Base-by-base conservation (phyloP, 2,797 vertebrate species). In the Phaenicophaeus curvirostris region DNA sequence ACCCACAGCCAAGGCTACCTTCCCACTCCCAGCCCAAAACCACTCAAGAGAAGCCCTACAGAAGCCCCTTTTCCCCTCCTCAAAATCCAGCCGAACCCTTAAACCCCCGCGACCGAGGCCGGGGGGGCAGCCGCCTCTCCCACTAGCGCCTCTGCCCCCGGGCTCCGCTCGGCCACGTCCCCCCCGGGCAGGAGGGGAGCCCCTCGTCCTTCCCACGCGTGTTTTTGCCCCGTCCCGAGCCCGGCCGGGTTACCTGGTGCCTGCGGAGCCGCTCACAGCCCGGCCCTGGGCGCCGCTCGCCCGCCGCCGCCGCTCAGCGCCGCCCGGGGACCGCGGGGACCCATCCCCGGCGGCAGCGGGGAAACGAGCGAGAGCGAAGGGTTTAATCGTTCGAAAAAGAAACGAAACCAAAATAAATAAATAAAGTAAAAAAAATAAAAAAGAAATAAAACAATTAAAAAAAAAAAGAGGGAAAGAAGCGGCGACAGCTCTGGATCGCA, bases 171-270 rank as follows among this genome's bases (percentile, higher is more conserved):
- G 11, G 30, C 68, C 91, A 12, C 65, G 33, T 55, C 81, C 85
- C 17, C 15, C 17, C 46, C 4, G 6, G 23, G 33, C 8, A 89
- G 21, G 48, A 2, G 35, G 35, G 25, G 13, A 35, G 37, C 23
- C 51, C 28, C 57, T 28, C 33, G 9, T 16, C 27, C 25, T 37
- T 16, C 41, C 50, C 81, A 8, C 31, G 28, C 18, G 31, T 35
- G 77, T n/a, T 33, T 21, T 20, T 27, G 33, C 4, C 39, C 63
- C 17, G 11, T 6, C 20, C n/a, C 53, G 31, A 39, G 30, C 53
- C 55, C 63, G 16, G 10, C 39, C 55, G 23, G 69, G 88, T 95
- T 95, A 94, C 94, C 95, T 96, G 94, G 77, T 81, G 93, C 89
- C 81, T 68, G 72, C 42, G 68, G 89, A 41, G 54, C n/a, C n/a